Evolutionary conservation across 2,113 vertebrate species (phyloP), one percentile per base, ranked within the genome.

Genomic region (Irena cyanogastra): DNA sequence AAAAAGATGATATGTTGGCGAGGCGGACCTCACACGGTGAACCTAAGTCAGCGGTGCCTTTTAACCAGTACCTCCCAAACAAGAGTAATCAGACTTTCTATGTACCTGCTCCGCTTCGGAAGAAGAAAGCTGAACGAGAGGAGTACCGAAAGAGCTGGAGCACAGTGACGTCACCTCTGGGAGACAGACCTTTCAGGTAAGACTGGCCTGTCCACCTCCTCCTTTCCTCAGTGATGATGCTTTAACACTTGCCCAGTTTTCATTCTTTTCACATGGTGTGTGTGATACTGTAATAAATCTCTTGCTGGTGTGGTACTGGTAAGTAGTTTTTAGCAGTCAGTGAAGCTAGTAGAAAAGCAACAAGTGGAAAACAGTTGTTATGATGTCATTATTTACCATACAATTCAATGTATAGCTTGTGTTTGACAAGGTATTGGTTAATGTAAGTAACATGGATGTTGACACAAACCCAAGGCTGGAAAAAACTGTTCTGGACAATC

Each of bases 41-140:
- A 97, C 99, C 97, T 12, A 98, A 99, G 49, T 98, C 98, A 71
- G 98, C 98, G 89, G 98, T 99, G 98, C 99, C 99, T 96, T 99
- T 99, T 94, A 99, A 99, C 97, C 99, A 99, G 98, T 99, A 99
- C 98, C 98, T 99, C 93, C 99, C 99, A 5, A 99, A 99, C 97
- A 99, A 98, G 96, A 99, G 98, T 97, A 99, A 99, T 97, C 99
- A 99, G 98, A 98, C 98, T 5, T 98, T 98, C 49, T 99, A 99
- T 5, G 77, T 99, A 80, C 99, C 99, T 0, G 96, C 98, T 14
- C 98, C 98, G 0, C 98, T 99, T 49, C 98, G 98, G 69, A 98
- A 98, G 83, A 99, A 98, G 96, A 98, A 97, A 75, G 96, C 92
- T 0, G 99, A 99, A 22, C 97, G 98, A 27, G 99, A 98, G 44